These are phyloP conservation scores for Campoletis sonorensis DNA, from an alignment of 1,140 invertebrate species.

Conservation along the genomic window DNA sequence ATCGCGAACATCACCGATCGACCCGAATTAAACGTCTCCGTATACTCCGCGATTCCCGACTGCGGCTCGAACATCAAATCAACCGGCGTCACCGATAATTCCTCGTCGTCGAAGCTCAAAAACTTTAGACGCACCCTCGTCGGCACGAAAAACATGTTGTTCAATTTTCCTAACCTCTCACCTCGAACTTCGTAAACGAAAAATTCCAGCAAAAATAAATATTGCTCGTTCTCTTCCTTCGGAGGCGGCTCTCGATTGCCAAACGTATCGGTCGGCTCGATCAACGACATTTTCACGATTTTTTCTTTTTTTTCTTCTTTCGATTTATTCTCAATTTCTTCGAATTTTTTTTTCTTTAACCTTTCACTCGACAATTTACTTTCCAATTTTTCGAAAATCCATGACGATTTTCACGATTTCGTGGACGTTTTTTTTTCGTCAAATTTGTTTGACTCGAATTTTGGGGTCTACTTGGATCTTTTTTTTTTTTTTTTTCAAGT, in stretches of 20 bases:
- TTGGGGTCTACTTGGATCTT: too few relatives aligned
- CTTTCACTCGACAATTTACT: too few relatives aligned
- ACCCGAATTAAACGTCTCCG: slow-evolving; percentile 66
- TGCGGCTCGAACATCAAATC: slow-evolving; percentile 63
- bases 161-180: slow-evolving; percentile 63
- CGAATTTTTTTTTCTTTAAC: neutral
- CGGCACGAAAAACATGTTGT: slow-evolving; percentile 69
- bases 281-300: slow-evolving; percentile 29
- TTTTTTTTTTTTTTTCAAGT: too few relatives aligned
- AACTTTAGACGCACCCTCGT: slow-evolving; percentile 67
- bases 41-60: slow-evolving; percentile 55
- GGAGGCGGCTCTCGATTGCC: neutral
- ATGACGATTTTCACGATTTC: too few relatives aligned
- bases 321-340: neutral
- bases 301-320: neutral
- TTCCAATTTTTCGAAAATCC: too few relatives aligned
- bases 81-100: slow-evolving; percentile 63
- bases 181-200: slow-evolving; percentile 66
- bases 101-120: slow-evolving; percentile 62
- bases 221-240: slow-evolving; percentile 58
- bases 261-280: slow-evolving; percentile 8
- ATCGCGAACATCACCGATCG: slow-evolving; percentile 68
- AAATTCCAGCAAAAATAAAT: slow-evolving; percentile 71
- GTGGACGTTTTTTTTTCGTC: too few relatives aligned
- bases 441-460: too few relatives aligned